These are phyloP conservation scores for Anoplius nigerrimus DNA, from an alignment of 2,888 invertebrate species.

Conservation along the genomic window DNA sequence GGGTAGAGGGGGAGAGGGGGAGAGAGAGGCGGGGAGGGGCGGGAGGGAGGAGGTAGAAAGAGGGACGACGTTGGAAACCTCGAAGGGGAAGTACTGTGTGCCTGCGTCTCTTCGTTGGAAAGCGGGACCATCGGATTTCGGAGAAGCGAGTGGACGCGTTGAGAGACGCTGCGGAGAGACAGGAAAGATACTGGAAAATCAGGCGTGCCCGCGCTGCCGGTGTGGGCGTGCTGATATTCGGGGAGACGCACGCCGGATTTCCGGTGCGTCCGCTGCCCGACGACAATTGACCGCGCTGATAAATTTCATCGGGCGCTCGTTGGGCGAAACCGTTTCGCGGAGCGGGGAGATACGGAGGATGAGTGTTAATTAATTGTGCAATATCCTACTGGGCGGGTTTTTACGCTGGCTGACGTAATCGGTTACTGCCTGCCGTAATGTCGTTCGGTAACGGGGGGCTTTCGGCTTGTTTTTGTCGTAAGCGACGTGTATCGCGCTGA, in stretches of 20 bases:
- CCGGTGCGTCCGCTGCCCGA: slow-evolving; percentile 50
- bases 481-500: too few species aligned
- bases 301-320: slow-evolving; percentile 15
- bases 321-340: slow-evolving; percentile 19
- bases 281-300: slow-evolving; percentile 43
- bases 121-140: slow-evolving; percentile 3
- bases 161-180: slow-evolving; percentile 34
- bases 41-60: too few species aligned
- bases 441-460: too few species aligned
- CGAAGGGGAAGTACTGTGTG: neutral
- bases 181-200: slow-evolving; percentile 34
- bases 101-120: neutral
- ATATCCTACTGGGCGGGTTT: neutral
- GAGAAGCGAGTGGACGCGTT: slow-evolving; percentile 49
- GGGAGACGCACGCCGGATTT: slow-evolving; percentile 57
- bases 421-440: too few species aligned
- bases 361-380: neutral
- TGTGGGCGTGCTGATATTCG: slow-evolving; percentile 51
- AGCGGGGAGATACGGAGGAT: slow-evolving; percentile 2
- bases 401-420: too few species aligned
- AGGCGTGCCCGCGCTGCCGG: slow-evolving; percentile 27
- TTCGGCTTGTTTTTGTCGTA: too few species aligned
- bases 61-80: neutral
- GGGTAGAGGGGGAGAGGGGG: neutral
- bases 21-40: slow-evolving; percentile 2